Evolutionary conservation across 2,113 vertebrate genomes (phyloP), one percentile per base, ranked within the genome.

Genomic region (Platichthys flesus): DNA sequence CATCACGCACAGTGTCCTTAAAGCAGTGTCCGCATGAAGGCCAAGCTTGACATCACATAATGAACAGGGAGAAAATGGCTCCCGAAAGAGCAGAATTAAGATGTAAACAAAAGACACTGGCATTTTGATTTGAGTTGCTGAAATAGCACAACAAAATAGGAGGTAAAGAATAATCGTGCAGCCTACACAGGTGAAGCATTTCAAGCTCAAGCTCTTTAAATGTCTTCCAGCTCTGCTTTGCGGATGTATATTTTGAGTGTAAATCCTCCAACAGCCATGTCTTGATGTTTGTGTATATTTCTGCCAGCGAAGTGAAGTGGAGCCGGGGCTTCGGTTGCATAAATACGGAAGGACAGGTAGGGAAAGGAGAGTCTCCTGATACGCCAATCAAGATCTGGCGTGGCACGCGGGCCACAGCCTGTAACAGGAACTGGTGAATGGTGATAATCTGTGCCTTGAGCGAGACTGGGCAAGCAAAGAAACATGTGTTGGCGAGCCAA

Each of bases 371-470:
- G 55, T 63, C 77, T 76, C 45, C 62, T 66, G 74, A 79, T 60
- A 71, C 16, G 59, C 74, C 86, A 84, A 83, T 90, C 73, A 79
- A 68, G 79, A 78, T 71, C 66, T 76, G 82, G 55, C 51, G 23
- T 74, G 79, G 74, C 47, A 26, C 57, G 67, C 59, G 26, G 77
- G 82, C 84, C 85, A 84, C 79, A 81, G 85, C 65, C 74, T 78
- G 88, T 82, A 92, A 92, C 89, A 88, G 89, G 89, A 90, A 85
- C 82, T 68, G 65, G 80, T 76, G 76, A 85, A 80, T 69, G 83
- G 75, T 69, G 81, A 86, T 93, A 93, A 93, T 93, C 91, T 87
- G 20, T 64, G 89, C 92, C 92, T 90, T 75, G 70, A 91, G 91
- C 87, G 47, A 91, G 79, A 82, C 78, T 81, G 84, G 85, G 90